phyloP scores from a whole-genome alignment of 2,113 vertebrate species.

The Grus americana region DNA sequence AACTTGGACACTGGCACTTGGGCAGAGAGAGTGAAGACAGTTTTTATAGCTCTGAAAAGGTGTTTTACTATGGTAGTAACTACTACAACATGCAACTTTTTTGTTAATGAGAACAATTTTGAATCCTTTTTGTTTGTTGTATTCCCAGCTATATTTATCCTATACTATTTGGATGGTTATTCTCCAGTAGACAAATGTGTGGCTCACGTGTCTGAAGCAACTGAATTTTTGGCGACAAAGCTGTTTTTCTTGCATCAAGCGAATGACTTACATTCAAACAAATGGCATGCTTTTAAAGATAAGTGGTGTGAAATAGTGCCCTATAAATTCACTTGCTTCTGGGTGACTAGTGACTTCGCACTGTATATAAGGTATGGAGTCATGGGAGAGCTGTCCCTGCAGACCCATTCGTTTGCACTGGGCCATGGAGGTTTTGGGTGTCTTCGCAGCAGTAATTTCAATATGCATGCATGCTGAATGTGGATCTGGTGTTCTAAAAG shows the following conservation, averaged over 20 bases:
- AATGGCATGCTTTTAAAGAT: not conserved
- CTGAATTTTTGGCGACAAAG: not conserved
- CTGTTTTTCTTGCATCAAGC: not conserved
- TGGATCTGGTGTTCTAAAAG: not conserved
- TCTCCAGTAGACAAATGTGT: not conserved
- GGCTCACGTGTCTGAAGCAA: not conserved
- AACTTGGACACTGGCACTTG: not conserved
- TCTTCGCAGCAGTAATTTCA: not conserved
- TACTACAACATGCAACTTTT: not conserved
- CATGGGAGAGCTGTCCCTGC: not conserved
- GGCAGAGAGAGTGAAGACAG: not conserved
- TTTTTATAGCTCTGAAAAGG: not conserved
- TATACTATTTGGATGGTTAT: not conserved
- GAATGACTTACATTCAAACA: not conserved
- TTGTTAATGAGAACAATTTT: not conserved
- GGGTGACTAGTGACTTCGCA: not conserved
- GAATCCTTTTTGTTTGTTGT: not conserved
- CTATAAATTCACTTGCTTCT: not conserved
- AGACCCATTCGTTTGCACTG: not conserved
- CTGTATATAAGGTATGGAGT: rapidly evolving
- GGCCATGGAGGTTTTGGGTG: not conserved
- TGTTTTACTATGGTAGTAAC: not conserved
- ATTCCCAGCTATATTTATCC: not conserved
- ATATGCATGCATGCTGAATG: rapidly evolving
- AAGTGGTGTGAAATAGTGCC: not conserved